A percentile compares a stretch with the other conserved stretches of the same genome.
These are phyloP conservation scores for Urocitellus parryii DNA, from an alignment of 2,113 vertebrate species.

Conservation along the genomic window DNA sequence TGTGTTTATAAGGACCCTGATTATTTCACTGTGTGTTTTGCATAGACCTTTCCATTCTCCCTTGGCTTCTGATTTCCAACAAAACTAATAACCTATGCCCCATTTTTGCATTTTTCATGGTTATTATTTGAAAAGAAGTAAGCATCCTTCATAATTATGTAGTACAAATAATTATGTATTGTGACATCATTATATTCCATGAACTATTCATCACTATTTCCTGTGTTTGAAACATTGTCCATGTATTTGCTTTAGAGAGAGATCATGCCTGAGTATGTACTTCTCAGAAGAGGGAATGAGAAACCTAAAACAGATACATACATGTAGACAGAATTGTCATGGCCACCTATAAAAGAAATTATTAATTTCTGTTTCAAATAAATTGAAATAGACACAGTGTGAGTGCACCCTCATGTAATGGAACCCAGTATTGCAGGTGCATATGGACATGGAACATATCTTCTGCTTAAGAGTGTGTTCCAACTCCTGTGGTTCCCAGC, in stretches of 20 bases:
- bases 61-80: too few species aligned
- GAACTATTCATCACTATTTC: constrained; percentile 3
- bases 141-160: not conserved
- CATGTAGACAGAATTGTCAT: not conserved
- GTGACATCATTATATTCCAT: not conserved
- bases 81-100: too few species aligned
- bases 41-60: too few species aligned
- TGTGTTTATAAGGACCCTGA: too few species aligned
- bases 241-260: constrained; percentile 42
- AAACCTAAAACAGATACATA: not conserved
- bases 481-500: not conserved
- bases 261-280: not conserved
- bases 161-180: constrained; percentile 19
- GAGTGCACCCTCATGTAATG: not conserved
- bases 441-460: not conserved
- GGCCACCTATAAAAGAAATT: not conserved
- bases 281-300: not conserved
- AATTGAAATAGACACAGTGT: not conserved
- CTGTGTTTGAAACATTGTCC: constrained; percentile 28
- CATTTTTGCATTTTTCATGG: too few species aligned
- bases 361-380: not conserved
- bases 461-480: not conserved
- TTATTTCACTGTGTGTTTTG: too few species aligned
- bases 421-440: not conserved
- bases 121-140: too few species aligned